A percentile compares a stretch with the other conserved stretches of the same genome.
phyloP scores from a whole-genome alignment of 2,888 invertebrate species.

The Brachynemurus nebulosus region DNA sequence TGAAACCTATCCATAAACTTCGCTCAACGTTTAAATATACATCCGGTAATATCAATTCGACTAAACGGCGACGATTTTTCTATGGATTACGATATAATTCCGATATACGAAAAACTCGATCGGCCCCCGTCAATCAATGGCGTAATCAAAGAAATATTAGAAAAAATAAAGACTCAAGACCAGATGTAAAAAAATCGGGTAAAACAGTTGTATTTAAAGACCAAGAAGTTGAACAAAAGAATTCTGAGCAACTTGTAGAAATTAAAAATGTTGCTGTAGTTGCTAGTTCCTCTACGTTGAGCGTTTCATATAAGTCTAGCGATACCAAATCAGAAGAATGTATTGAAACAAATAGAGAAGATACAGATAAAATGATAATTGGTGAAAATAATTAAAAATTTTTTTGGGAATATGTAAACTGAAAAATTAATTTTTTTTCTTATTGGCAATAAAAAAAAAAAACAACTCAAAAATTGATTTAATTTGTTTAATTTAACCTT shows the following conservation, averaged over 20 bases:
- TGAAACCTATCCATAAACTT: slow-evolving; percentile 1
- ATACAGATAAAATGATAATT: no score
- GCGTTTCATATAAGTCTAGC: background rate
- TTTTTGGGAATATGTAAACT: no score
- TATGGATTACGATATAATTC: background rate
- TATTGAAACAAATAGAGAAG: background rate
- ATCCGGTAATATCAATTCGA: background rate
- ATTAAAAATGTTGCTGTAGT: background rate
- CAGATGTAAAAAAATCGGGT: background rate
- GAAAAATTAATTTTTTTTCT: no score
- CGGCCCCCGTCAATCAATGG: slow-evolving; percentile 1
- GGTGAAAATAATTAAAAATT: no score
- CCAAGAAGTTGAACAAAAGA: background rate
- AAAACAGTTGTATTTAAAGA: slow-evolving; percentile 2
- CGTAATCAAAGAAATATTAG: background rate
- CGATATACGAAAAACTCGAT: slow-evolving; percentile 5
- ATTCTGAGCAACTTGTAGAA: background rate
- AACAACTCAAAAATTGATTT: no score
- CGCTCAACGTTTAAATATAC: background rate
- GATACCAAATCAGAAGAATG: background rate
- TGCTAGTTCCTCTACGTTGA: background rate
- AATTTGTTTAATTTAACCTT: no score
- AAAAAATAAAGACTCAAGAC: background rate
- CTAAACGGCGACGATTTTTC: background rate
- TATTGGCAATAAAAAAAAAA: no score